Evolutionary conservation across 2,888 invertebrate genomes (phyloP).

Genomic region (Rhamnusium bicolor): DNA sequence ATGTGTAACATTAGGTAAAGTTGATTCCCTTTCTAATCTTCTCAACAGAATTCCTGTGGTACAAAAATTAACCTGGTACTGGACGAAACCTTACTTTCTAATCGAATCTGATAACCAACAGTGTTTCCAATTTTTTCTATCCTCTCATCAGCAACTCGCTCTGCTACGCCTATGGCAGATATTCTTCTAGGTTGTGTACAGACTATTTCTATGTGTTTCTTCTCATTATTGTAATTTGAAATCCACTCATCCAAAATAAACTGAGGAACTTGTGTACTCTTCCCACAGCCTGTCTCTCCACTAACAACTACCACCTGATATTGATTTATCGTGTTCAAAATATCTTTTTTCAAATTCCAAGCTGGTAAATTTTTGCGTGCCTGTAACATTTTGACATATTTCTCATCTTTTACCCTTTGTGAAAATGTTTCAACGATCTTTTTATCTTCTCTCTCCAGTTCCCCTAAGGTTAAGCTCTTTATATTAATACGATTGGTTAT

Average conservation of each 20-base stretch:
- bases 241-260: slow-evolving; percentile 93
- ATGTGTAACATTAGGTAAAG: slow-evolving; percentile 85
- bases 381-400: slow-evolving; percentile 79
- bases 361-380: slow-evolving; percentile 80
- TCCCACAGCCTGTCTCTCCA: slow-evolving; percentile 90
- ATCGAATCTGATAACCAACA: slow-evolving; percentile 81
- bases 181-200: slow-evolving; percentile 94
- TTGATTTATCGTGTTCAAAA: slow-evolving; percentile 77
- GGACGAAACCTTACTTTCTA: slow-evolving; percentile 84
- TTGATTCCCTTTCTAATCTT: slow-evolving; percentile 85
- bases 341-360: slow-evolving; percentile 80
- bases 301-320: slow-evolving; percentile 81
- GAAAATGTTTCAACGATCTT: slow-evolving; percentile 77
- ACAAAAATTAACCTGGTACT: slow-evolving; percentile 92
- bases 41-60: slow-evolving; percentile 93
- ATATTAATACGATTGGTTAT: slow-evolving; percentile 74
- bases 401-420: slow-evolving; percentile 75
- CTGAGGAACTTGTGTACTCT: slow-evolving; percentile 94
- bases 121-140: slow-evolving; percentile 82
- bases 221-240: slow-evolving; percentile 72
- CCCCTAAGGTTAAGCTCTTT: slow-evolving; percentile 72
- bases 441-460: slow-evolving; percentile 76
- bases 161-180: slow-evolving; percentile 93
- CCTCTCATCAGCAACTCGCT: slow-evolving; percentile 91
- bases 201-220: slow-evolving; percentile 85